Conservation (phyloP, 2,797 vertebrate species). For the Tokudaia muenninki region DNA sequence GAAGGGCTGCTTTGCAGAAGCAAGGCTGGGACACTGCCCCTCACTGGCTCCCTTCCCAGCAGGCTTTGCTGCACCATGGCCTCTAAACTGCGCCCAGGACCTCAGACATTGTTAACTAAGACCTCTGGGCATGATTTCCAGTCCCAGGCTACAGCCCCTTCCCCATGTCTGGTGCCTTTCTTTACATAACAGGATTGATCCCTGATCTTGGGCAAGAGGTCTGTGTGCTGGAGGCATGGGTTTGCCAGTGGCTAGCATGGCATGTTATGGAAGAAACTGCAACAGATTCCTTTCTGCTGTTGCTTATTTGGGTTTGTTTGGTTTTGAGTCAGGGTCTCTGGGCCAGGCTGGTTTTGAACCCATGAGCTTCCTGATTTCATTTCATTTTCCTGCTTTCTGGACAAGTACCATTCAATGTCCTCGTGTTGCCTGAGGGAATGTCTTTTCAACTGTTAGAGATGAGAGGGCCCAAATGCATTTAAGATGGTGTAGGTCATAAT, state of each 20-base stretch:
- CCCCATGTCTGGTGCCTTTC: not conserved
- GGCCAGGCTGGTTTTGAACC: not conserved
- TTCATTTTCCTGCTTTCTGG: not conserved
- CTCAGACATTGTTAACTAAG: not conserved
- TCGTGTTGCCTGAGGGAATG: slow-evolving; percentile 37
- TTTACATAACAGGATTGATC: not conserved
- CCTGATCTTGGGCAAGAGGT: not conserved
- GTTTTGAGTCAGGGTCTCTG: not conserved
- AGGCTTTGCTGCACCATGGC: not conserved
- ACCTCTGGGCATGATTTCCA: not conserved
- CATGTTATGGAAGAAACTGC: not conserved
- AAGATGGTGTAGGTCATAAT: slow-evolving; percentile 42
- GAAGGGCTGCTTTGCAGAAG: not conserved
- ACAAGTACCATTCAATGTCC: slow-evolving; percentile 52
- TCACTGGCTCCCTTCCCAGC: not conserved
- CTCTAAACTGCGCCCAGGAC: not conserved
- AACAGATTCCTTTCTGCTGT: not conserved
- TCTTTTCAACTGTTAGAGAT: slow-evolving; percentile 72
- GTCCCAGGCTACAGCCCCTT: not conserved
- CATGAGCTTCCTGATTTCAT: too few relatives aligned
- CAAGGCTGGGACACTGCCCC: not conserved
- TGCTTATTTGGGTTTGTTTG: not conserved
- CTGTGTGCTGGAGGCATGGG: not conserved
- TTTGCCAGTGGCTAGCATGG: not conserved
- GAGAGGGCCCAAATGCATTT: slow-evolving; percentile 60